A percentile compares a stretch with the other conserved stretches of the same genome.
Conservation (phyloP, 2,113 vertebrate genomes). For the Caretta caretta region DNA sequence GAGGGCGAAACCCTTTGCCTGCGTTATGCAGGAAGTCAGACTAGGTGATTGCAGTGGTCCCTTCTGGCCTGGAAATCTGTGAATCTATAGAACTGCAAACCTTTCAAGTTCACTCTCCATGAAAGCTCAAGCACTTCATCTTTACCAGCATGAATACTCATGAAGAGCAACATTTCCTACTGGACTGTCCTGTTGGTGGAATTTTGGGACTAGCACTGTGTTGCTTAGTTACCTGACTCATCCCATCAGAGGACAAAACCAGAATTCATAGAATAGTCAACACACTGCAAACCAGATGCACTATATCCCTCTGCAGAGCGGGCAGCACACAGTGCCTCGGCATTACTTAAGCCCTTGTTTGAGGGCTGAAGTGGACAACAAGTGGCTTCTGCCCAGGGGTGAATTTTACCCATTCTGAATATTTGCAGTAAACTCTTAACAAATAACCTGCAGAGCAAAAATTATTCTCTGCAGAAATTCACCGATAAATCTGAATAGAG, state of each 20-base stretch:
- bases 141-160: background rate
- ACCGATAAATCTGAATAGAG: background rate
- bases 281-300: fast-evolving
- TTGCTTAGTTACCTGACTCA: background rate
- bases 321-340: no score
- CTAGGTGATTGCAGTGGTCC: background rate
- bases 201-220: fast-evolving
- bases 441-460: background rate
- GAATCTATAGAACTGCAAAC: background rate
- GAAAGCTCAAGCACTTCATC: background rate
- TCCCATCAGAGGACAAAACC: background rate
- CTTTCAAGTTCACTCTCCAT: background rate
- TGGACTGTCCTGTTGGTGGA: fast-evolving
- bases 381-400: background rate
- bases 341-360: background rate
- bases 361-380: background rate
- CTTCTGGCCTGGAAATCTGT: background rate
- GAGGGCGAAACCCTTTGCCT: background rate
- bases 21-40: background rate
- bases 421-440: background rate
- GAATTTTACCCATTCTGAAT: background rate
- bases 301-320: background rate
- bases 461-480: background rate
- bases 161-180: fast-evolving
- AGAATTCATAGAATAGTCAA: background rate